Percentiles rank a stretch among this genome's conserved stretches.
Evolutionary conservation across 2,113 vertebrate genomes (phyloP).

Genomic region (Lepus europaeus): DNA sequence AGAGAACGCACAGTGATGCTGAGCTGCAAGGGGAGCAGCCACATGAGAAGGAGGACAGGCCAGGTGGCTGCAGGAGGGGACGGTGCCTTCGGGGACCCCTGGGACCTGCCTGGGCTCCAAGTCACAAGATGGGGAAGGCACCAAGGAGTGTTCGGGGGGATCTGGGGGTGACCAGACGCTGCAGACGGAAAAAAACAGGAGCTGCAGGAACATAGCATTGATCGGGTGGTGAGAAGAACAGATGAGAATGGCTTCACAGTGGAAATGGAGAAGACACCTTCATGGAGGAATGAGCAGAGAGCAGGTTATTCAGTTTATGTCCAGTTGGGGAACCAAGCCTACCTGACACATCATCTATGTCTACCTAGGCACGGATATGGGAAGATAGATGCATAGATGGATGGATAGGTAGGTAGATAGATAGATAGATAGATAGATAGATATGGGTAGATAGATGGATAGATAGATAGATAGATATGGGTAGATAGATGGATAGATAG

Average conservation of each 20-base stretch:
- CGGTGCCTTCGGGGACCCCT: accelerated
- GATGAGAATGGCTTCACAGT: background rate
- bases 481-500: no score
- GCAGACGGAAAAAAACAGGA: accelerated
- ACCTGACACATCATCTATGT: accelerated
- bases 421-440: no score
- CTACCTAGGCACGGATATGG: no score
- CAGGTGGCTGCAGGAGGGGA: background rate
- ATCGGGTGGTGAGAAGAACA: background rate
- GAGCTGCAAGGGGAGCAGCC: background rate
- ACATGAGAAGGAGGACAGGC: background rate
- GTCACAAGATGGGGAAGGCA: background rate
- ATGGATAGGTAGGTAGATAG: no score
- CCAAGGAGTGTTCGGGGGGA: background rate
- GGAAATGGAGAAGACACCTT: accelerated
- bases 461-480: no score
- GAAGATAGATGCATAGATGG: no score
- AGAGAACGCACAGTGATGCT: background rate
- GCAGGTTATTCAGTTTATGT: accelerated
- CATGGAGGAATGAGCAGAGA: background rate
- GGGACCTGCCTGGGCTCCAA: no score
- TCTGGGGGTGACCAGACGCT: background rate
- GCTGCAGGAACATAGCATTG: accelerated
- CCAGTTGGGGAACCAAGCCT: accelerated
- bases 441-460: no score